Percentiles rank a stretch among this genome's conserved stretches.
These are phyloP conservation scores for Aphelinus atriplicis DNA, from an alignment of 1,140 invertebrate genomes.

Conservation along the genomic window DNA sequence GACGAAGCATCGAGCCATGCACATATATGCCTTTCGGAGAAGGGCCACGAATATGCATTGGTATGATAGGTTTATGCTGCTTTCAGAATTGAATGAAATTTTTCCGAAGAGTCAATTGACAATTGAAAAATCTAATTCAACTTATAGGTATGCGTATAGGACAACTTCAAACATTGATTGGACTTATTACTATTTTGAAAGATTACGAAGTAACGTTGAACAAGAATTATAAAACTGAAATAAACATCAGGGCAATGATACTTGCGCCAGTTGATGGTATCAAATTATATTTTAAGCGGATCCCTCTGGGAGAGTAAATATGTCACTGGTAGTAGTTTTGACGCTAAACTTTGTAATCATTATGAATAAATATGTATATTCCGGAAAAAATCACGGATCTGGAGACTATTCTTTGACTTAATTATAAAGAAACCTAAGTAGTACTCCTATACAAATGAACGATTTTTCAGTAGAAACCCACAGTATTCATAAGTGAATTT, in stretches of 20 bases:
- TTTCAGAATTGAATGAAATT: slow-evolving; percentile 36
- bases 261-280: slow-evolving; percentile 27
- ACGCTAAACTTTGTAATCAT: too few species aligned
- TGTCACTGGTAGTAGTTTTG: too few species aligned
- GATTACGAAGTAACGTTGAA: slow-evolving; percentile 58
- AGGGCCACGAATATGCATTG: slow-evolving; percentile 50
- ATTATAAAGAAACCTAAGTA: too few species aligned
- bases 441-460: too few species aligned
- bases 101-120: slow-evolving; percentile 40
- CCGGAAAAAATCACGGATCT: too few species aligned
- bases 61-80: slow-evolving; percentile 47
- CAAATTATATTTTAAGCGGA: not conserved
- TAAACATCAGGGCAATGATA: slow-evolving; percentile 35
- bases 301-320: too few species aligned
- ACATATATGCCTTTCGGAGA: slow-evolving; percentile 49
- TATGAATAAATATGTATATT: too few species aligned
- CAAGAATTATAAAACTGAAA: slow-evolving; percentile 38
- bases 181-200: slow-evolving; percentile 61
- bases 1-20: slow-evolving; percentile 25
- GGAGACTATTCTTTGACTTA: too few species aligned
- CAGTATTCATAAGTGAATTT: too few species aligned
- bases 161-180: slow-evolving; percentile 71
- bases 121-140: slow-evolving; percentile 40
- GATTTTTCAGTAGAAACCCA: too few species aligned
- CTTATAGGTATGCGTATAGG: slow-evolving; percentile 69